Base-by-base conservation (phyloP, 1,140 invertebrate genomes). In the Polypedilum vanderplanki region DNA sequence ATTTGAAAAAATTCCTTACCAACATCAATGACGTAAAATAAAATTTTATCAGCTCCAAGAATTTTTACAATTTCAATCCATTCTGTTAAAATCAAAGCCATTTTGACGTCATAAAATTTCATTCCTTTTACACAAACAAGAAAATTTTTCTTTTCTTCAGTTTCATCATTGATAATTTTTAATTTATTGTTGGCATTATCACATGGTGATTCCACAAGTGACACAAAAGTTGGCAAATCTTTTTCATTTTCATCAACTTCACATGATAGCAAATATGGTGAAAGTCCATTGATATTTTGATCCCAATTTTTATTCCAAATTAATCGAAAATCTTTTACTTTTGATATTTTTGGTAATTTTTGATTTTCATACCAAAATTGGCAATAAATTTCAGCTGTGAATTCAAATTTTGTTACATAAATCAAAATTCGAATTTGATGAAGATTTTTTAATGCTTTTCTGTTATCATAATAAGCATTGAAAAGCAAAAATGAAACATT, bases 131-230 rank as follows among this genome's bases (percentile, higher is more conserved):
- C 20, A 22, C 15, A n/a, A 18, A 70, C 20, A 22, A 18, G 9
- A 18, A 70, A 70, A 18, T n/a, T 18, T 70, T 70, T 18, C 65
- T 70, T 70, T 22, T 70, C 18, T n/a, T 7, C 10, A 18, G 4
- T 70, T 70, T 70, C 18, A 5, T 70, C 18, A 20, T 20, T 20
- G 4, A 18, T 70, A 1, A 70, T 17, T 70, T 74, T 64, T 40
- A 73, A 73, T 24, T n/a, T 40, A 75, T 76, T 76, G 74, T n/a
- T 75, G 74, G 17, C 15, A 4, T 41, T 74, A 46, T 74, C 41
- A 74, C 74, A 22, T 24, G 9, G 3, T n/a, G 9, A 8, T 74
- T 74, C 33, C 2, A 74, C 73, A 15, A 74, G 10, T 40, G 73
- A 74, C 3, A 74, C 73, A 74, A 40, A 33, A 18, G 7, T 18